Percentiles rank a stretch among this genome's conserved stretches.
Conservation (phyloP, 2,888 invertebrate species). For the Digitonthophagus gazella region DNA sequence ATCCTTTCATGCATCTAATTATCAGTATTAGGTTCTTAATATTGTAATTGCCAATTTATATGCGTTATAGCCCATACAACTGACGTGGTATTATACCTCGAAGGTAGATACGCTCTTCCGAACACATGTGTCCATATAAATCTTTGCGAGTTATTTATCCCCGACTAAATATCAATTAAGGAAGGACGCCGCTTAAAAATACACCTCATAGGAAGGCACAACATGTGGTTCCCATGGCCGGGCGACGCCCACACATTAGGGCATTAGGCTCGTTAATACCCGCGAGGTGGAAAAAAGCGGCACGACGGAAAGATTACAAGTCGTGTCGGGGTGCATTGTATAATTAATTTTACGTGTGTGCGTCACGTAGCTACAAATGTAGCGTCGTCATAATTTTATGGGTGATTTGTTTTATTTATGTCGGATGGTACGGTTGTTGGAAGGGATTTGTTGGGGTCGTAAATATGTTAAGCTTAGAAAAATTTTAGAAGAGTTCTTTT, state of each 20-base stretch:
- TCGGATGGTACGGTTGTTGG: background rate
- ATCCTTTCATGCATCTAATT: background rate
- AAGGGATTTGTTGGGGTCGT: background rate
- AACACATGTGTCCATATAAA: background rate
- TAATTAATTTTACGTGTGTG: constrained; percentile 23
- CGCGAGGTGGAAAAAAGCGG: constrained; percentile 17
- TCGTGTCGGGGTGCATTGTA: constrained; percentile 8
- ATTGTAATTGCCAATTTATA: background rate
- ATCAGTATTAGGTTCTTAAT: background rate
- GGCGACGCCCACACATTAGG: constrained; percentile 18
- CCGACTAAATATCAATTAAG: constrained; percentile 16
- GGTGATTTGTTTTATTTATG: constrained; percentile 16
- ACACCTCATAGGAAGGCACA: constrained; percentile 19
- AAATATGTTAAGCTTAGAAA: background rate
- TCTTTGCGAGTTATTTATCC: constrained; percentile 6
- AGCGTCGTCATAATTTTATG: constrained; percentile 2
- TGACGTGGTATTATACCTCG: background rate
- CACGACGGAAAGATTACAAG: constrained; percentile 6
- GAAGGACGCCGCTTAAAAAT: constrained; percentile 18
- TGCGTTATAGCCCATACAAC: background rate
- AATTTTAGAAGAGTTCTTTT: background rate
- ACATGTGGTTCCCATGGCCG: constrained; percentile 22
- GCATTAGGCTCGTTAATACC: constrained; percentile 21
- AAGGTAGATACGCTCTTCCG: too few relatives aligned
- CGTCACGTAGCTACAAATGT: constrained; percentile 1